Conservation (phyloP, 2,888 invertebrate species). For the Cheilosia vulpina region DNA sequence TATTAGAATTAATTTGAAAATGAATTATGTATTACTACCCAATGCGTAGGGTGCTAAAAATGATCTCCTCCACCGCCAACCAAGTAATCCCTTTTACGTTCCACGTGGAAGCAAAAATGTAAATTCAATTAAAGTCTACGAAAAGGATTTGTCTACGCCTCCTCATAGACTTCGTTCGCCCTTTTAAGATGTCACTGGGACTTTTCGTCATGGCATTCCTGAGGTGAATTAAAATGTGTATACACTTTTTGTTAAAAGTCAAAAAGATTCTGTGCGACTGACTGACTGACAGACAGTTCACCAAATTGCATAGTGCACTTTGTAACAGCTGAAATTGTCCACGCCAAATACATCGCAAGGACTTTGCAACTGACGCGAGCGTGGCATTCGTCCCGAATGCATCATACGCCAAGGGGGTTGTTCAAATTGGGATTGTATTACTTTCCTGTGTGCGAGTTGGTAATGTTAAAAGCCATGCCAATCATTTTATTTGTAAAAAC, state of each 20-base stretch:
- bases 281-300: constrained; percentile 10
- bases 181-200: constrained; percentile 11
- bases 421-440: not conserved
- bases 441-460: not conserved
- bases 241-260: not conserved
- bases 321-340: constrained; percentile 1
- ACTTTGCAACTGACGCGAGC: constrained; percentile 22
- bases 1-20: constrained; percentile 21
- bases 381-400: constrained; percentile 15
- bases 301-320: not conserved
- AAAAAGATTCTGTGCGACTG: not conserved
- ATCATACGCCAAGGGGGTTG: not conserved
- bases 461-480: constrained; percentile 48
- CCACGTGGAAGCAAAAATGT: constrained; percentile 42
- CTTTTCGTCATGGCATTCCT: constrained; percentile 14
- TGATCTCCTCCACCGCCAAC: not conserved
- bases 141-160: not conserved
- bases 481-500: constrained; percentile 22
- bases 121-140: constrained; percentile 37
- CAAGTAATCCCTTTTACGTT: constrained; percentile 6
- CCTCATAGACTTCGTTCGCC: not conserved
- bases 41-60: constrained; percentile 4
- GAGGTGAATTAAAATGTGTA: constrained; percentile 12
- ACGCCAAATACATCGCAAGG: constrained; percentile 29
- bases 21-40: constrained; percentile 16